Evolutionary conservation across 2,113 vertebrate species (phyloP), one percentile per base, ranked within the genome.

Genomic region (Hemichromis elongatus): DNA sequence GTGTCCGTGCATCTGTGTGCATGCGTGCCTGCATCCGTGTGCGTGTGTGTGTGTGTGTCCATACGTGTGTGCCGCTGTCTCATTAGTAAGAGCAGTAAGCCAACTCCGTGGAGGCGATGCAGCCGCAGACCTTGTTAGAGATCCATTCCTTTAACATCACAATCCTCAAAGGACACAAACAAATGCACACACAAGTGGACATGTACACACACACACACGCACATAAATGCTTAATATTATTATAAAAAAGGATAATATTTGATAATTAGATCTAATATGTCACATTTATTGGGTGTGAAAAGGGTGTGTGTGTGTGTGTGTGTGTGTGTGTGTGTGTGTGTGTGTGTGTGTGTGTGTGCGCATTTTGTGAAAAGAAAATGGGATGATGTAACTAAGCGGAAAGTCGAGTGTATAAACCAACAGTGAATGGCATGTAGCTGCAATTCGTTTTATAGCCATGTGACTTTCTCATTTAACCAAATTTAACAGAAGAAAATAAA

Each of bases 51-150:
- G 59, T 45, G 11, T 56, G 88, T 35, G 40, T 47, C 75, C 5
- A 37, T 33, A 61, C 14, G 4, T 13, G 59, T 63, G 33, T 37
- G 19, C 11, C 24, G 35, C 56, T 9, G 59, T 85, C 88, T 93
- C 87, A 90, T 94, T 91, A 93, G 77, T 35, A 81, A 73, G 70
- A 59, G 80, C 80, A 89, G 88, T 92, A 84, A 87, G 83, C 81
- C 56, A 86, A 82, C 54, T 59, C 82, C 6, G 24, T 21, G 66
- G 50, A 80, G 47, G 45, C 9, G 16, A 87, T 61, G 66, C 63
- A 14, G 19, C 77, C 79, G 55, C 73, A 84, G 75, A 87, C 80
- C 88, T 92, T 26, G 68, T 92, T 88, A 90, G 54, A 59, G 77
- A 85, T 87, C 57, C n/a, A 70, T 45, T 82, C 66, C 47, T 47